Percentiles rank a stretch among this genome's conserved stretches.
These are phyloP conservation scores for Campoletis raptor DNA, from an alignment of 2,888 invertebrate species.

Conservation along the genomic window DNA sequence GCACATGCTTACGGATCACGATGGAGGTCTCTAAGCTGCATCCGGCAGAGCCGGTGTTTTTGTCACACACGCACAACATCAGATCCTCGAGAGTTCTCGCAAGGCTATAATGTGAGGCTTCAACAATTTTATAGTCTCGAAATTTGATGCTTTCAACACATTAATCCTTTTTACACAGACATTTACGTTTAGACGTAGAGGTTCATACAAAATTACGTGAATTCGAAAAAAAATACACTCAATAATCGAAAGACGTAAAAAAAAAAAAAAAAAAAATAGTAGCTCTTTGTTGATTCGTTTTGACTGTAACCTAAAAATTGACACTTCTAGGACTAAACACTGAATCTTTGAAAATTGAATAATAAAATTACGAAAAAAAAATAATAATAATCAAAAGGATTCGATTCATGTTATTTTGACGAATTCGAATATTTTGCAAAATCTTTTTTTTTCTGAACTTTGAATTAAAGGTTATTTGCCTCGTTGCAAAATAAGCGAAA, in stretches of 20 bases:
- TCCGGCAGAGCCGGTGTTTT: conserved; percentile 76
- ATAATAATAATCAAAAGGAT: no score
- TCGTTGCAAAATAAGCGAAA: not conserved
- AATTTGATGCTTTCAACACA: conserved; percentile 49
- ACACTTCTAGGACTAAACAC: no score
- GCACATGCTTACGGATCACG: conserved; percentile 59
- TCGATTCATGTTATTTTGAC: no score
- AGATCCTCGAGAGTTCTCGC: conserved; percentile 74
- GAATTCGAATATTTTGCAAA: no score
- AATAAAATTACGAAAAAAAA: no score
- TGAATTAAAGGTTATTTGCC: no score
- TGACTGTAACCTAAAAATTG: no score
- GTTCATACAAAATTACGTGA: not conserved
- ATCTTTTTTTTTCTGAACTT: no score
- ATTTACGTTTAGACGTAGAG: not conserved
- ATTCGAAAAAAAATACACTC: not conserved
- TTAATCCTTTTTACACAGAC: not conserved
- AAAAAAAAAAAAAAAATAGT: not conserved
- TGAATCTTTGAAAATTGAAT: no score
- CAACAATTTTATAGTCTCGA: conserved; percentile 57
- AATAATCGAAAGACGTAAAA: not conserved
- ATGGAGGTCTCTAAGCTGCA: conserved; percentile 75
- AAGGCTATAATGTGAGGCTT: conserved; percentile 38
- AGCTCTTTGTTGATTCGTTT: no score
- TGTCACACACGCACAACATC: conserved; percentile 61